Percentiles rank a stretch among this genome's conserved stretches.
These are phyloP conservation scores for Mythimna vitellina DNA, from an alignment of 2,888 invertebrate species.

Conservation along the genomic window DNA sequence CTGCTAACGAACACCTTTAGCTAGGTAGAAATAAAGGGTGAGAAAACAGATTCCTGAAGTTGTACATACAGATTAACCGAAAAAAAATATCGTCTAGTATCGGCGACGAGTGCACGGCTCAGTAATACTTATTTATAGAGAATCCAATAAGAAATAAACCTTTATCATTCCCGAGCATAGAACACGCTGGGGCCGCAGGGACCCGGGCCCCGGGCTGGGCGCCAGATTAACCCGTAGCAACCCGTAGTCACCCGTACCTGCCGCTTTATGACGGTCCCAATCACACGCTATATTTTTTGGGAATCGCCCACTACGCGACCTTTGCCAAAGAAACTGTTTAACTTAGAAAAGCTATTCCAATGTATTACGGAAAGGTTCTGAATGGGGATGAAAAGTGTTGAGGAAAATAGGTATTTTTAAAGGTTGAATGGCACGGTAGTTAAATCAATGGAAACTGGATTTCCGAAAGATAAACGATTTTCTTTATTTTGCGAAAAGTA, in stretches of 20 bases:
- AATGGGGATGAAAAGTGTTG: constrained; percentile 14
- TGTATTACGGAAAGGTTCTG: constrained; percentile 34
- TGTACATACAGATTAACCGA: neutral
- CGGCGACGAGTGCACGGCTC: constrained; percentile 7
- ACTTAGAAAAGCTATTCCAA: constrained; percentile 42
- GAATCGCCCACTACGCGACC: constrained; percentile 32
- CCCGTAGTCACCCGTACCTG: constrained; percentile 56
- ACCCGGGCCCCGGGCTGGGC: constrained; percentile 8
- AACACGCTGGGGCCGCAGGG: constrained; percentile 8
- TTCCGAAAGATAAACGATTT: neutral
- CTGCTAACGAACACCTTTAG: too few species aligned
- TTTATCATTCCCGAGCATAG: constrained; percentile 46
- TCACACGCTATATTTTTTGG: constrained; percentile 55
- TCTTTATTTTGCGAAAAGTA: neutral
- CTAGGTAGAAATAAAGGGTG: neutral
- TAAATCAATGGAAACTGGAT: neutral
- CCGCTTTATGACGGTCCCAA: constrained; percentile 60
- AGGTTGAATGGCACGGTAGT: neutral
- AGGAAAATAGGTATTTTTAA: neutral
- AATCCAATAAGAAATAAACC: constrained; percentile 59
- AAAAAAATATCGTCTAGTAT: constrained; percentile 8
- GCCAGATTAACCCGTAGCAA: constrained; percentile 33
- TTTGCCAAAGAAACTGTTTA: constrained; percentile 49
- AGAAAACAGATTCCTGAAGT: neutral
- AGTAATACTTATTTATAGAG: constrained; percentile 46